Evolutionary conservation across 2,797 vertebrate genomes (phyloP).

Genomic region (Pipistrellus pygmaeus): DNA sequence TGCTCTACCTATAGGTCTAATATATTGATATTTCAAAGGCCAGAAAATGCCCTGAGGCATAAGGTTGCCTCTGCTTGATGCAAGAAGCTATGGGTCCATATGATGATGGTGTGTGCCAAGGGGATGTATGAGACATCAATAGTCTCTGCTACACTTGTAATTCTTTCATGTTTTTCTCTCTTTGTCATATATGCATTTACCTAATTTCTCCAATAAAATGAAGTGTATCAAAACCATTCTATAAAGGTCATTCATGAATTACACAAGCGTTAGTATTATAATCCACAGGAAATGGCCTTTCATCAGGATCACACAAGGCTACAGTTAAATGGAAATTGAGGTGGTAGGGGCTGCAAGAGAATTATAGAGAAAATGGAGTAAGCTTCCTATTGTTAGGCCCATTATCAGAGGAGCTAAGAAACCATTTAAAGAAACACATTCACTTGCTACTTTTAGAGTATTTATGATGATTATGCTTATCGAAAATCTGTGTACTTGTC

Average conservation of each 20-base stretch:
- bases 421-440: neutral
- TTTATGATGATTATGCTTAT: neutral
- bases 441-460: neutral
- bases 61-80: neutral
- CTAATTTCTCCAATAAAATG: neutral
- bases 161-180: neutral
- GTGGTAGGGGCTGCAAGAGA: neutral
- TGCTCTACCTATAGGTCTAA: neutral
- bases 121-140: neutral
- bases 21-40: neutral
- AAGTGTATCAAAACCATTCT: neutral
- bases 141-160: neutral
- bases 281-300: neutral
- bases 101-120: neutral
- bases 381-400: neutral
- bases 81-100: neutral
- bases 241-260: neutral
- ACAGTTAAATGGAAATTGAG: neutral
- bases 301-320: neutral
- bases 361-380: neutral
- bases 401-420: neutral
- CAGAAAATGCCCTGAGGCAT: neutral
- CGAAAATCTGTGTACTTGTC: neutral
- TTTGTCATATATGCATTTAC: constrained; percentile 4
- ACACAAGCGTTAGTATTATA: neutral